A percentile compares a stretch with the other conserved stretches of the same genome.
These are phyloP conservation scores for Calidris pugnax DNA, from an alignment of 2,113 vertebrate genomes.

Conservation along the genomic window DNA sequence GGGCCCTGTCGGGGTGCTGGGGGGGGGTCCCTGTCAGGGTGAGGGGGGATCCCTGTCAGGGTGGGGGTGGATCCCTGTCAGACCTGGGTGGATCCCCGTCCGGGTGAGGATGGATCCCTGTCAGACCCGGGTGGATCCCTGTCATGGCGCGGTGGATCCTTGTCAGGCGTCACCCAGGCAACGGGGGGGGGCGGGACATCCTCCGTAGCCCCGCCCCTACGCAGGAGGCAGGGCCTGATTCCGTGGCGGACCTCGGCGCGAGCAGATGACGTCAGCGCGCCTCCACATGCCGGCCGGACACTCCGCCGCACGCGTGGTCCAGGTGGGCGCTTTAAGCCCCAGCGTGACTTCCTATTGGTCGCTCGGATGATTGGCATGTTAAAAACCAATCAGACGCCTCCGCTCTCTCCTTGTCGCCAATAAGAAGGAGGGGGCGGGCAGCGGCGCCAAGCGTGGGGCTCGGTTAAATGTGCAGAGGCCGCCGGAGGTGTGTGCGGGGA, in stretches of 20 bases:
- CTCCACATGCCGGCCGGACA: neutral
- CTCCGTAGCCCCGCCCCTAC: accelerated
- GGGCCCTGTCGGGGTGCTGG: neutral
- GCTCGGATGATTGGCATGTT: accelerated
- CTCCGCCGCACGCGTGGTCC: neutral
- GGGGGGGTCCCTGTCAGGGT: neutral
- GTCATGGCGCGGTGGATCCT: no score
- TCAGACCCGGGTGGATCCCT: neutral
- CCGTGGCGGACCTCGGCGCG: accelerated
- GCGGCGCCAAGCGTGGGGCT: neutral
- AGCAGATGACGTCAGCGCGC: accelerated
- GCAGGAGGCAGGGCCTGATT: accelerated
- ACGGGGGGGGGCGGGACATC: accelerated
- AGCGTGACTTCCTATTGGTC: neutral
- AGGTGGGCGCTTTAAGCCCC: accelerated
- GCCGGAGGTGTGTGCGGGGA: neutral
- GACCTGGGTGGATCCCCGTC: no score
- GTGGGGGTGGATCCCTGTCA: neutral
- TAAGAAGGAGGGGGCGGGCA: neutral
- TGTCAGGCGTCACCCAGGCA: accelerated
- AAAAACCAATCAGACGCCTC: accelerated
- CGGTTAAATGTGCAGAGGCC: neutral
- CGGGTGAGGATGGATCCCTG: neutral
- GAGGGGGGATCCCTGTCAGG: neutral
- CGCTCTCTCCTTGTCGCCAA: accelerated